Evolutionary conservation across 2,113 vertebrate genomes (phyloP).

Genomic region (Pterocles gutturalis): DNA sequence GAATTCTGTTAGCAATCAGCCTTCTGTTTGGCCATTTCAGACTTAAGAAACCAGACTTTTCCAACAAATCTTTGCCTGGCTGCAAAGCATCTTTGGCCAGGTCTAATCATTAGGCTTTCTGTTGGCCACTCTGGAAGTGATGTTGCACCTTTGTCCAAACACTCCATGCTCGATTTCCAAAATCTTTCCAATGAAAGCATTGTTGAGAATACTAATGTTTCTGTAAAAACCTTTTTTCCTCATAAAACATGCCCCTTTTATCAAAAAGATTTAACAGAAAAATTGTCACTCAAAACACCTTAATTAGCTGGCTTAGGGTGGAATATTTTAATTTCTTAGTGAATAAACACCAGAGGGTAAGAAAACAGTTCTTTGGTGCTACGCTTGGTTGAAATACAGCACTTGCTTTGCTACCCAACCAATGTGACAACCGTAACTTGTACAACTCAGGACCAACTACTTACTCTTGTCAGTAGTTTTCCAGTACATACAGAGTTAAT

Average conservation of each 20-base stretch:
- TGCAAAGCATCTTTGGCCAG: neutral
- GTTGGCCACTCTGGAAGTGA: neutral
- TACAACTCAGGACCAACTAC: neutral
- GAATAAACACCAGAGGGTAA: neutral
- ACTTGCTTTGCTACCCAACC: neutral
- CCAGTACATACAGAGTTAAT: constrained; percentile 19
- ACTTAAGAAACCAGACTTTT: neutral
- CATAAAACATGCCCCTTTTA: neutral
- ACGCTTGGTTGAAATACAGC: neutral
- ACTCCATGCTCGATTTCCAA: neutral
- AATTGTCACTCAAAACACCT: neutral
- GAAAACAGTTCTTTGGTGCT: neutral
- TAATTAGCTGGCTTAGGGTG: neutral
- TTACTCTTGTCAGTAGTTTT: constrained; percentile 20
- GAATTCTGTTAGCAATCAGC: neutral
- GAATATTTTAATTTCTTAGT: neutral
- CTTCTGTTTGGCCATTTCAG: neutral
- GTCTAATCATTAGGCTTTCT: neutral
- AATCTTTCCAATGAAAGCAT: neutral
- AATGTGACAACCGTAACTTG: neutral
- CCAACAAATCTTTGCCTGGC: neutral
- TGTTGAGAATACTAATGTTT: neutral
- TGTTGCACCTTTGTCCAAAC: neutral
- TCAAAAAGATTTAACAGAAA: neutral
- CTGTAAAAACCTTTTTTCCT: neutral